phyloP scores from a whole-genome alignment of 2,797 vertebrate genomes.

The Alca torda region DNA sequence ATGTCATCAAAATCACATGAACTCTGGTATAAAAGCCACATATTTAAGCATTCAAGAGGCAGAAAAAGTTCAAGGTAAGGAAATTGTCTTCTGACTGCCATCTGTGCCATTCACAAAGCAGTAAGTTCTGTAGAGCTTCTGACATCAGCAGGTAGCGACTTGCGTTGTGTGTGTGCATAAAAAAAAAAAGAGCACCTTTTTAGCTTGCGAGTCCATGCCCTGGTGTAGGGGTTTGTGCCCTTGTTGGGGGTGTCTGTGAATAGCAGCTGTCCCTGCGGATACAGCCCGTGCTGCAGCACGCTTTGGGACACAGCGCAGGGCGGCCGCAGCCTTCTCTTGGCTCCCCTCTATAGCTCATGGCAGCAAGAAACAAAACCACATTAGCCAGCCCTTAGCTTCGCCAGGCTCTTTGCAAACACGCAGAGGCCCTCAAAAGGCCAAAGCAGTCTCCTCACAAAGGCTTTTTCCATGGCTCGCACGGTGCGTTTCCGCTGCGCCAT shows the following conservation, averaged over 20 bases:
- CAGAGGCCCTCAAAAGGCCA: not conserved
- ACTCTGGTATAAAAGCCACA: not conserved
- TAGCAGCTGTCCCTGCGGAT: not conserved
- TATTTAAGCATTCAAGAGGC: not conserved
- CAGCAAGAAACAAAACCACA: not conserved
- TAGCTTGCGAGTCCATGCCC: not conserved
- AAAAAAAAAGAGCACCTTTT: not conserved
- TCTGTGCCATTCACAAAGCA: not conserved
- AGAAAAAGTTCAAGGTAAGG: not conserved
- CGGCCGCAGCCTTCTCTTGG: not conserved
- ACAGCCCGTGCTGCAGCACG: not conserved
- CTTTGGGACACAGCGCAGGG: not conserved
- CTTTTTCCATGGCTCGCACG: not conserved
- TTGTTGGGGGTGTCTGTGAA: not conserved
- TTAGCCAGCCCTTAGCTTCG: not conserved
- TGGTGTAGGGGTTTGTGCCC: not conserved
- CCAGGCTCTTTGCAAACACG: not conserved
- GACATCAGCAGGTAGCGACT: not conserved
- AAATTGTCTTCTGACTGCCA: not conserved
- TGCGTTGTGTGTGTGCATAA: not conserved
- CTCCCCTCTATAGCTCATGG: not conserved
- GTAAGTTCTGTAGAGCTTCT: not conserved
- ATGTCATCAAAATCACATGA: not conserved
- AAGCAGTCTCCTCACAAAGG: not conserved
- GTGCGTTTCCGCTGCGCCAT: rapidly evolving